A percentile compares a stretch with the other conserved stretches of the same genome.
Conservation (phyloP, 2,888 invertebrate species). For the Phortica magna region DNA sequence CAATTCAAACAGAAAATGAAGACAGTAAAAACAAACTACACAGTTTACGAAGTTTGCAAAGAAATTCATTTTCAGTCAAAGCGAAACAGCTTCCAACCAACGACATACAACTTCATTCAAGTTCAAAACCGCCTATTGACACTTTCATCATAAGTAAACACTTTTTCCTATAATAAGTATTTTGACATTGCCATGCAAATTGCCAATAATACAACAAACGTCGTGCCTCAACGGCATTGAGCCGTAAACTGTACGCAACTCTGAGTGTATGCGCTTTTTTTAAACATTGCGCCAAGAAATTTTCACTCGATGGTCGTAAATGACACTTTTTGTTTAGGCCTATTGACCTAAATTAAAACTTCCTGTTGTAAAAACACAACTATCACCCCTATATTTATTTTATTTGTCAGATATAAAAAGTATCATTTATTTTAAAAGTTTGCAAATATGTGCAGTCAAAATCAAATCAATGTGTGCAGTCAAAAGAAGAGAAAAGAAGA, state of each 20-base stretch:
- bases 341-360: neutral
- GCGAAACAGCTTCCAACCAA: neutral
- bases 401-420: neutral
- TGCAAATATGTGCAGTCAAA: constrained; percentile 5
- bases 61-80: neutral
- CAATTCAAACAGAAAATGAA: too few species aligned
- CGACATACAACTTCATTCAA: neutral
- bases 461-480: neutral
- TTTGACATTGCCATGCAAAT: neutral
- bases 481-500: constrained; percentile 14
- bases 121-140: neutral
- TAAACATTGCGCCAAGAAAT: too few species aligned
- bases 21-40: neutral
- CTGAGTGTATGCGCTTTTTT: too few species aligned
- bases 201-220: neutral
- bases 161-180: neutral
- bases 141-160: constrained; percentile 5
- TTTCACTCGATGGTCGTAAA: too few species aligned
- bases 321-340: too few species aligned
- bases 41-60: neutral
- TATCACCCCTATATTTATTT: too few species aligned
- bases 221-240: neutral
- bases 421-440: neutral
- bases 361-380: neutral
- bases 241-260: neutral